Conservation (phyloP, 2,797 vertebrate genomes). For the Lindbergichthys nudifrons region DNA sequence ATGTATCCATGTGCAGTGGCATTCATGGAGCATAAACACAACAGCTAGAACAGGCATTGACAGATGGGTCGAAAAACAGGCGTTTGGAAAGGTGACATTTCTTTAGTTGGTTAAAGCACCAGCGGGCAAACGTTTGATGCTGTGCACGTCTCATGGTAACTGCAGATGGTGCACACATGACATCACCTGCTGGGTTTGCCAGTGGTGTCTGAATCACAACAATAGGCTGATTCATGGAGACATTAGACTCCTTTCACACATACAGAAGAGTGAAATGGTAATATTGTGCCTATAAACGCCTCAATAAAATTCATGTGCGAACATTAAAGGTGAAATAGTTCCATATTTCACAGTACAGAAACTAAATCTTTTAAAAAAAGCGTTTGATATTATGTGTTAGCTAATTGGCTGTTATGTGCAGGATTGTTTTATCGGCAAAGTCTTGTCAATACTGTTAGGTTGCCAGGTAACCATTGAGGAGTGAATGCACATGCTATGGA, state of each 20-base stretch:
- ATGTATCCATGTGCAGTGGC: constrained; percentile 49
- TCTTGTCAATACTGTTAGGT: neutral
- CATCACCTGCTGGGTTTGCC: constrained; percentile 58
- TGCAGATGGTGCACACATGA: constrained; percentile 60
- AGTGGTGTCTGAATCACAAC: constrained; percentile 35
- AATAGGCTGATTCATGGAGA: constrained; percentile 42
- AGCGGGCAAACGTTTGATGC: constrained; percentile 3
- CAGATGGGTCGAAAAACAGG: constrained; percentile 41
- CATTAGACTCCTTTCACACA: constrained; percentile 7
- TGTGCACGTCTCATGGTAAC: constrained; percentile 49
- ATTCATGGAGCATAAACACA: constrained; percentile 66
- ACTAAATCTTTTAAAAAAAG: neutral
- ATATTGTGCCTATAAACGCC: neutral
- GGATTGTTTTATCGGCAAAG: neutral
- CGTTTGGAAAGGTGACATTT: constrained; percentile 28
- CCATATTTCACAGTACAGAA: neutral
- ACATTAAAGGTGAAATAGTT: neutral
- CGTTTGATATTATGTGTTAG: neutral
- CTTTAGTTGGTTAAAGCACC: constrained; percentile 28
- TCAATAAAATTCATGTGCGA: neutral
- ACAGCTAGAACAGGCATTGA: constrained; percentile 19
- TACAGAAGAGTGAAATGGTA: neutral
- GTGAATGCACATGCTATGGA: neutral
- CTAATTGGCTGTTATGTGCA: neutral
- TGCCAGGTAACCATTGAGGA: neutral